Evolutionary conservation across 2,113 vertebrate genomes (phyloP), one percentile per base, ranked within the genome.

Genomic region (Piaya cayana): DNA sequence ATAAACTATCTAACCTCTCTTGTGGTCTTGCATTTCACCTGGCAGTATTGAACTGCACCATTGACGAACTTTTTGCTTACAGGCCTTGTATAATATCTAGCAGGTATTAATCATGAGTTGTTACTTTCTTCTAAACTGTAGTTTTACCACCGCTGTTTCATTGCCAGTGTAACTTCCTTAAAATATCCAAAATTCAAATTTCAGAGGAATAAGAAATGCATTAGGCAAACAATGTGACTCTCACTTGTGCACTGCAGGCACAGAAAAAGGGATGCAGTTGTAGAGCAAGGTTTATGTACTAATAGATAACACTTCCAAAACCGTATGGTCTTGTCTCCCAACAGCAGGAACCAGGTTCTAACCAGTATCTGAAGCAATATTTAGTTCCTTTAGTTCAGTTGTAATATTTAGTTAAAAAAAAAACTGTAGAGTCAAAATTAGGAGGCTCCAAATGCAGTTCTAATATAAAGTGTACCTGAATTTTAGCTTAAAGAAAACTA

Each of bases 1-100:
- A 95, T 96, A 96, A 96, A 96, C 29, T n/a, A 64, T 12, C 16
- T 68, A 72, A 87, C 15, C 7, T 25, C 39, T 68, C 8, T 50
- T 87, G 77, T 94, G 63, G 22, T 90, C 63, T 92, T 91, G 56
- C 15, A 6, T 88, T 86, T 89, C 74, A 45, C 55, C 0, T 3
- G 52, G 19, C 6, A 5, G 25, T 21, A 14, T 9, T 0, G 0
- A 56, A 55, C 29, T 15, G 27, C 32, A 34, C 15, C 20, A 1
- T n/a, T 10, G 32, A 59, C 34, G 69, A 69, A 17, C 12, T 74
- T 67, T 70, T 62, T 76, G 27, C 50, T 1, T 65, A 29, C 21
- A 56, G 12, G n/a, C 29, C 30, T 67, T 9, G 1, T 72, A 5
- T 12, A 50, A 22, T 55, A 43, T 4, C 12, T 64, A 59, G 55